Conservation (phyloP, 2,888 invertebrate species). For the Octodonta nipae region DNA sequence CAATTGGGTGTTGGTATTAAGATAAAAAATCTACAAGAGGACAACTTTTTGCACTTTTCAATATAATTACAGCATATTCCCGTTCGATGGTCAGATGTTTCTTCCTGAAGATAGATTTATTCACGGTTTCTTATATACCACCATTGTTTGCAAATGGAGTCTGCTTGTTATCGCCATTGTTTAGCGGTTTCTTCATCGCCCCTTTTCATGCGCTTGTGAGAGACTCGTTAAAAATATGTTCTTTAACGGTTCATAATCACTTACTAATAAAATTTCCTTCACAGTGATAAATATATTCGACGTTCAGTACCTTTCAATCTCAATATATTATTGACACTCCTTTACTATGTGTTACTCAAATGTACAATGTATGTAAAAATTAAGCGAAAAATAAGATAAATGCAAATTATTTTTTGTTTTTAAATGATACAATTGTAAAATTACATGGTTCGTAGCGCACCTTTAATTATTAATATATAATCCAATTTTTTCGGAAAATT, state of each 20-base stretch:
- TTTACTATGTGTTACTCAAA: too few relatives aligned
- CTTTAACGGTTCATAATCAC: conserved; percentile 18
- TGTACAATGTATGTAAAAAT: too few relatives aligned
- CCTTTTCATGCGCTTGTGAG: conserved; percentile 16
- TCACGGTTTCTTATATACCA: conserved; percentile 24
- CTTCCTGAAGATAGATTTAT: conserved; percentile 28
- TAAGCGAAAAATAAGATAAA: too few relatives aligned
- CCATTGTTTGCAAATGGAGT: conserved; percentile 35
- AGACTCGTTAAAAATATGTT: conserved; percentile 21
- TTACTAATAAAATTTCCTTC: conserved; percentile 3
- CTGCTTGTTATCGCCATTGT: conserved; percentile 33
- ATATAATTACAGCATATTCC: conserved; percentile 11
- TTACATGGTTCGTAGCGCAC: too few relatives aligned
- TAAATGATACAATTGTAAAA: too few relatives aligned
- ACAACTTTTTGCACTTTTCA: not conserved
- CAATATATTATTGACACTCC: too few relatives aligned
- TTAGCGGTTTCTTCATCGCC: conserved; percentile 25
- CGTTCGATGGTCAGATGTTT: conserved; percentile 27
- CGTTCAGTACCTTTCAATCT: too few relatives aligned
- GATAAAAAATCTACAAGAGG: not conserved
- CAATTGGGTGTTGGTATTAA: too few relatives aligned
- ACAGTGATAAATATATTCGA: too few relatives aligned
- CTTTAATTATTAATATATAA: too few relatives aligned
- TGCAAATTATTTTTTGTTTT: too few relatives aligned
- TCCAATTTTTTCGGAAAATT: too few relatives aligned